A percentile compares a stretch with the other conserved stretches of the same genome.
phyloP scores from a whole-genome alignment of 2,113 vertebrate genomes.

The Pomatostomus ruficeps region DNA sequence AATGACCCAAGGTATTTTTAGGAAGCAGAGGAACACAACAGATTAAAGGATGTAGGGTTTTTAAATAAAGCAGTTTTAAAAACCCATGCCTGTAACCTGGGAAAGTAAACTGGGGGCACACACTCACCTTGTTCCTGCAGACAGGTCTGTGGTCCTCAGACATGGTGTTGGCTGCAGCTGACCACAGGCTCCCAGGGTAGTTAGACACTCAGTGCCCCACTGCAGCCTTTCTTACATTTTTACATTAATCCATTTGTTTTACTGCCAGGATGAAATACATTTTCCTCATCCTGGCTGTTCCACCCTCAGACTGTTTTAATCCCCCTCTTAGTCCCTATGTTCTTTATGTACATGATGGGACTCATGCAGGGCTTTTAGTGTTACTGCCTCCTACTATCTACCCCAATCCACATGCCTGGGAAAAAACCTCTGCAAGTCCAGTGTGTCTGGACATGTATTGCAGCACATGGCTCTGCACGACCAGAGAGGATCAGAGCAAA shows the following conservation, averaged over 20 bases:
- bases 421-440: not conserved
- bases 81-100: not conserved
- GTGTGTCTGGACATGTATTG: accelerated
- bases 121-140: not conserved
- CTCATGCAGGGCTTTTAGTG: not conserved
- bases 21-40: not conserved
- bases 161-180: not conserved
- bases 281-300: not conserved
- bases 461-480: not conserved
- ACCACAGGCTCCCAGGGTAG: not conserved
- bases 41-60: not conserved
- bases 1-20: not conserved
- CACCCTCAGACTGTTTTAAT: not conserved
- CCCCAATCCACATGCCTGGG: not conserved
- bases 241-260: not conserved
- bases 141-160: not conserved
- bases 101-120: not conserved
- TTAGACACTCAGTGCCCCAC: not conserved
- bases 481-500: not conserved
- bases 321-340: not conserved
- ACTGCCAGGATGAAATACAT: not conserved
- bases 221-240: not conserved
- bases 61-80: not conserved
- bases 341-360: not conserved
- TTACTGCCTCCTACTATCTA: not conserved